phyloP scores from a whole-genome alignment of 2,888 invertebrate species.

The Drosophila emarginata region DNA sequence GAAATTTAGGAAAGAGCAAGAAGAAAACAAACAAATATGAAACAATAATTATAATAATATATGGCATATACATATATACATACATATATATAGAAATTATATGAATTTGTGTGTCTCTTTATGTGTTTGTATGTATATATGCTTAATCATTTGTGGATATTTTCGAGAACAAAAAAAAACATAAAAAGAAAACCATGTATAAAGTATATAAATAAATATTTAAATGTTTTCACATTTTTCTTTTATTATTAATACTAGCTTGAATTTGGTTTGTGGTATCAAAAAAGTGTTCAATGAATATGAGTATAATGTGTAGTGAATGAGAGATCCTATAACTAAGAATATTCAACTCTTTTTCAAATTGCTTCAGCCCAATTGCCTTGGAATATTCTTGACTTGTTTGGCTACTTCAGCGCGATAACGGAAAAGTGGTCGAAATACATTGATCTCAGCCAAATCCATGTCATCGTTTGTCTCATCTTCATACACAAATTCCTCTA shows the following conservation, averaged over 20 bases:
- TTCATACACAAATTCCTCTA: conserved; percentile 56
- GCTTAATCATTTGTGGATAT: conserved; percentile 48
- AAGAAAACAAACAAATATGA: conserved; percentile 34
- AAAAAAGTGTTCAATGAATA: conserved; percentile 37
- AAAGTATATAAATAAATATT: conserved; percentile 51
- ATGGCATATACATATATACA: conserved; percentile 7
- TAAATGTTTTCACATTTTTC: conserved; percentile 52
- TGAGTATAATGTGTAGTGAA: no score
- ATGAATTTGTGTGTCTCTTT: conserved; percentile 32
- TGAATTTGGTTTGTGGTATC: conserved; percentile 34
- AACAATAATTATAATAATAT: conserved; percentile 44
- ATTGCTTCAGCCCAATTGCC: conserved; percentile 51
- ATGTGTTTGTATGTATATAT: conserved; percentile 43
- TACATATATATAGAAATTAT: conserved; percentile 40
- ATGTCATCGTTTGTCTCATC: conserved; percentile 70
- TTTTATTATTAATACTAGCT: conserved; percentile 33
- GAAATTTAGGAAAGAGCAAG: conserved; percentile 55
- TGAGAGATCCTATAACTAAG: conserved; percentile 1
- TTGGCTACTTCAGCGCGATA: conserved; percentile 77
- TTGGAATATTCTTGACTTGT: conserved; percentile 50
- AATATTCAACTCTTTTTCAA: not conserved
- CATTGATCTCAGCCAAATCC: conserved; percentile 80
- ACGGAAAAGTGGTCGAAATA: conserved; percentile 80
- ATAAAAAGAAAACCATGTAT: conserved; percentile 15
- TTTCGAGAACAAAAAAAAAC: conserved; percentile 23